Percentiles rank a stretch among this genome's conserved stretches.
Conservation (phyloP, 1,140 invertebrate genomes). For the Saccostrea echinata region DNA sequence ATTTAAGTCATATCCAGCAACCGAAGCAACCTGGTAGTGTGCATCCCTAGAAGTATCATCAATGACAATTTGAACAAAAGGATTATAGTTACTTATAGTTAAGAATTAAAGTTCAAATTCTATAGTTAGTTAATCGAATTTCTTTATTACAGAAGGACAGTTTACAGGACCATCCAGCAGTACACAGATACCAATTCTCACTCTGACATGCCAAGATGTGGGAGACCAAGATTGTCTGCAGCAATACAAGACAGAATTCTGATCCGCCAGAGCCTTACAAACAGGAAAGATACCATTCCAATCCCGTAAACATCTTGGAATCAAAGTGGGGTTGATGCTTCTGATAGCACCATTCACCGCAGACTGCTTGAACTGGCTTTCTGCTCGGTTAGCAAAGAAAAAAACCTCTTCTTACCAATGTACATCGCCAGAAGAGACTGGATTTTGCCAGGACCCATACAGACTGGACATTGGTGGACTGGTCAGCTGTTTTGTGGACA, state of each 20-base stretch:
- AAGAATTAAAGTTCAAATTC: too few species aligned
- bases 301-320: background rate
- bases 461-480: constrained; percentile 32
- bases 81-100: too few species aligned
- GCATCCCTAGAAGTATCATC: too few species aligned
- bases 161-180: background rate
- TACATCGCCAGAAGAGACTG: constrained; percentile 34
- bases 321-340: background rate
- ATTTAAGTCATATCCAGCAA: too few species aligned
- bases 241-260: background rate
- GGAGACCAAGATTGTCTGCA: background rate
- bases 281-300: background rate
- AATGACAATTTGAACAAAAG: too few species aligned
- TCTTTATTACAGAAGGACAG: background rate
- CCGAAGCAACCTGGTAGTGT: too few species aligned
- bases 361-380: background rate
- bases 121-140: too few species aligned
- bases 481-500: constrained; percentile 45
- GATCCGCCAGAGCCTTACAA: background rate
- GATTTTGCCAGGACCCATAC: constrained; percentile 12
- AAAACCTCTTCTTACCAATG: constrained; percentile 26
- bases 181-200: background rate
- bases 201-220: background rate
- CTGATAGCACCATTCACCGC: background rate
- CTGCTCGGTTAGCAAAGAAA: background rate